Evolutionary conservation across 2,113 vertebrate species (phyloP), one percentile per base, ranked within the genome.

Genomic region (Haemorhous mexicanus): DNA sequence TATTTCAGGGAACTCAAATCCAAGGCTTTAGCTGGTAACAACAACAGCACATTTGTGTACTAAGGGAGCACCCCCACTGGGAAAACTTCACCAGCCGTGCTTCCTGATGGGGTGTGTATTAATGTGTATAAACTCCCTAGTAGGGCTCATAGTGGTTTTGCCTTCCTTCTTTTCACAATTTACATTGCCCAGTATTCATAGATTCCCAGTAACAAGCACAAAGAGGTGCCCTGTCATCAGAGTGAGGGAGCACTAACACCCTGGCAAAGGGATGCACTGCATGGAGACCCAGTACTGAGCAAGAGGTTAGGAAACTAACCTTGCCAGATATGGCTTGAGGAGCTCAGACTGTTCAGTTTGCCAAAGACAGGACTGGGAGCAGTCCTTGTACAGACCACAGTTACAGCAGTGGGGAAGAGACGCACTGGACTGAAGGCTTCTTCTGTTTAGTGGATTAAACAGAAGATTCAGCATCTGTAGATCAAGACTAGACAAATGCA

Each of bases 351-450:
- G 32, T 13, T 85, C 23, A 19, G 17, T 47, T 49, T 79, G 26
- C n/a, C 70, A 80, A 33, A 85, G 28, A 53, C 43, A 50, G 47
- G 76, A 15, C 32, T 35, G 23, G 26, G 32, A 87, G 28, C 3
- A 2, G 43, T 43, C 50, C 39, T 35, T 43, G n/a, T 5, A 1
- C 55, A 46, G n/a, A 47, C 37, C 46, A 85, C 39, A n/a, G 32
- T 49, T 80, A 79, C 28, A 35, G 32, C 8, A 33, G 44, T 3
- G 1, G 16, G 67, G 67, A 73, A 74, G 0, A 73, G n/a, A 46
- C 2, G 3, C 0, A 1, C 0, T 1, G 79, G 33, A 80, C 50
- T 39, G 24, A 77, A 84, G 46, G 32, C 18, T 37, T 59, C n/a
- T 78, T 56, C 66, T 73, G 32, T 59, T 82, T 17, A 64, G 52